These are phyloP conservation scores for Entomobrya multifasciata DNA, from an alignment of 2,888 invertebrate species.

Conservation along the genomic window DNA sequence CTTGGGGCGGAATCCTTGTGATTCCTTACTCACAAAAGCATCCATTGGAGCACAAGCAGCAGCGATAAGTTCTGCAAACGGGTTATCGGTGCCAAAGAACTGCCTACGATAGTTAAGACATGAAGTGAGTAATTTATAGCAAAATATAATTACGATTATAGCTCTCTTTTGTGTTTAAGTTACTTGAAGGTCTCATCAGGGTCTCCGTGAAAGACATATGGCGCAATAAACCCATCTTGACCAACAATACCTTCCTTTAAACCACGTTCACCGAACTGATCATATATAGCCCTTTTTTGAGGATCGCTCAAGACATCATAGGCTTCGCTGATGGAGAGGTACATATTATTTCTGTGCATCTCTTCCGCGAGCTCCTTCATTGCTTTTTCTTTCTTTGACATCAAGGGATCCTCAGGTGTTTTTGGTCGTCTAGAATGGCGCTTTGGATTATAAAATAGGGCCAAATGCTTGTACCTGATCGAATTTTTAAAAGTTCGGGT, in stretches of 20 bases:
- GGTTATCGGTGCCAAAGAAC: conserved; percentile 92
- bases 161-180: no score
- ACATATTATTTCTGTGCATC: conserved; percentile 80
- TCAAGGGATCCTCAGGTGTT: conserved; percentile 79
- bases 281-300: conserved; percentile 88
- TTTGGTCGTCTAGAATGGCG: conserved; percentile 73
- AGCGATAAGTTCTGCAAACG: conserved; percentile 89
- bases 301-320: conserved; percentile 89
- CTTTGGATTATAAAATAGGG: conserved; percentile 76
- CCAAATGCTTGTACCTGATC: conserved; percentile 76
- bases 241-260: conserved; percentile 90
- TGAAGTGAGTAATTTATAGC: no score
- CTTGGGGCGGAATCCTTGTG: conserved; percentile 82
- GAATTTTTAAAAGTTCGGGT: no score
- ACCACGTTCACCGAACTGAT: conserved; percentile 94
- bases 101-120: no score
- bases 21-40: conserved; percentile 83
- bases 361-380: conserved; percentile 70
- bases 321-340: conserved; percentile 88
- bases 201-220: conserved; percentile 91
- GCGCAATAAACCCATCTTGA: conserved; percentile 86
- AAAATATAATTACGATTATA: no score
- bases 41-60: conserved; percentile 85
- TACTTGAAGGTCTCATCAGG: conserved; percentile 88
- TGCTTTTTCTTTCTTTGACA: conserved; percentile 80